These are phyloP conservation scores for Heteromyza rotundicornis DNA, from an alignment of 2,888 invertebrate species.

Conservation along the genomic window DNA sequence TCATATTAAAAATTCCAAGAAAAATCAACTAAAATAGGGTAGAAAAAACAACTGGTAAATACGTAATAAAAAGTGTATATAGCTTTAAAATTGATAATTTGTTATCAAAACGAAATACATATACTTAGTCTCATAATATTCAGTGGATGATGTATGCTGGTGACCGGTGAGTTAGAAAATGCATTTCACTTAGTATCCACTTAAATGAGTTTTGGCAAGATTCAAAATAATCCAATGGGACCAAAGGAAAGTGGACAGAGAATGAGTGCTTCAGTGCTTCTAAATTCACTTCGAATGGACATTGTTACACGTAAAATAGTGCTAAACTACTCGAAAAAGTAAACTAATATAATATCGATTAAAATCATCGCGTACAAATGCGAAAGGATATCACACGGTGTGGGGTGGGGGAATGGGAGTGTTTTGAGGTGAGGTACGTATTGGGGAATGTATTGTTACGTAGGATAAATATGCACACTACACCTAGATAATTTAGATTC, in stretches of 20 bases:
- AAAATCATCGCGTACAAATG: too few species aligned
- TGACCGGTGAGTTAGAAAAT: background rate
- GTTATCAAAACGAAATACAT: background rate
- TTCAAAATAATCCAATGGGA: background rate
- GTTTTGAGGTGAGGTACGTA: too few species aligned
- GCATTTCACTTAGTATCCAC: background rate
- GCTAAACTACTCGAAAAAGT: background rate
- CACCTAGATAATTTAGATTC: too few species aligned
- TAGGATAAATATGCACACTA: too few species aligned
- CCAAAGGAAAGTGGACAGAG: background rate
- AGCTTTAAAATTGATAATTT: background rate
- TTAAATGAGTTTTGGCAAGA: background rate
- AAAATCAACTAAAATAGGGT: background rate
- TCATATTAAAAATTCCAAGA: background rate
- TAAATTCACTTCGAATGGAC: background rate
- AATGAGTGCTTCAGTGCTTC: background rate
- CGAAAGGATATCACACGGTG: too few species aligned
- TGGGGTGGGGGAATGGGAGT: too few species aligned
- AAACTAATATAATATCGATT: background rate
- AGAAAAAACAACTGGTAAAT: background rate
- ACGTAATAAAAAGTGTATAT: background rate
- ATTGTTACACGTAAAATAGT: background rate
- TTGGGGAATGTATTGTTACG: too few species aligned
- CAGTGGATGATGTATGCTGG: background rate
- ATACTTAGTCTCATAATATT: background rate